These are phyloP conservation scores for Sclerurus mexicanus DNA, from an alignment of 2,113 vertebrate species.

Conservation along the genomic window DNA sequence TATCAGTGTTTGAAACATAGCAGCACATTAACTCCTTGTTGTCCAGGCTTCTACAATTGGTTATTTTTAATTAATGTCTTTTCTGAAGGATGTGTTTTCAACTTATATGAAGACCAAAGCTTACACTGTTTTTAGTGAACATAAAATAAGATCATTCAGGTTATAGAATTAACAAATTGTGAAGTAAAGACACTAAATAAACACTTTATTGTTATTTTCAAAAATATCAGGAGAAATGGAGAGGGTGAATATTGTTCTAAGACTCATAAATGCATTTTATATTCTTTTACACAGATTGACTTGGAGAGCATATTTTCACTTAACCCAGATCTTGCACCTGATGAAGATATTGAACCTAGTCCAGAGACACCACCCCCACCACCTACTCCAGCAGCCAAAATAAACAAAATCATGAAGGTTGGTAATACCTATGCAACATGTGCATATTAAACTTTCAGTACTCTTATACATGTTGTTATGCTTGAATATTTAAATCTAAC, in stretches of 20 bases:
- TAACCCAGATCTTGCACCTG: conserved; percentile 88
- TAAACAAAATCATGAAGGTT: conserved; percentile 93
- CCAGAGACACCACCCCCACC: conserved; percentile 87
- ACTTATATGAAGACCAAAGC: background rate
- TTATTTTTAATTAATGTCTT: background rate
- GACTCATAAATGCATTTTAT: background rate
- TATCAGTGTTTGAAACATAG: background rate
- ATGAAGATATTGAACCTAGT: conserved; percentile 88
- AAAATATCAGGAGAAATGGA: background rate
- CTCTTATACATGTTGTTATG: background rate
- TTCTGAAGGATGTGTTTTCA: background rate
- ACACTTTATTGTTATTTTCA: background rate
- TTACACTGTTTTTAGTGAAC: background rate
- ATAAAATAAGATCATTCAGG: background rate
- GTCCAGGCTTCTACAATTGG: background rate
- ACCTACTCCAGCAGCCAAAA: conserved; percentile 80
- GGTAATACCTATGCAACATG: background rate
- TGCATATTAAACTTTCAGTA: background rate
- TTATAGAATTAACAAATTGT: background rate
- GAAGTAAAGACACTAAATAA: background rate
- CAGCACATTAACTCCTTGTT: background rate
- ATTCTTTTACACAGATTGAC: conserved; percentile 83
- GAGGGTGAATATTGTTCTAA: background rate
- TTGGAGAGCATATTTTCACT: conserved; percentile 93
- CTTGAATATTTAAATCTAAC: background rate